These are phyloP conservation scores for Sterrhoptilus dennistouni DNA, from an alignment of 2,113 vertebrate species.

Conservation along the genomic window DNA sequence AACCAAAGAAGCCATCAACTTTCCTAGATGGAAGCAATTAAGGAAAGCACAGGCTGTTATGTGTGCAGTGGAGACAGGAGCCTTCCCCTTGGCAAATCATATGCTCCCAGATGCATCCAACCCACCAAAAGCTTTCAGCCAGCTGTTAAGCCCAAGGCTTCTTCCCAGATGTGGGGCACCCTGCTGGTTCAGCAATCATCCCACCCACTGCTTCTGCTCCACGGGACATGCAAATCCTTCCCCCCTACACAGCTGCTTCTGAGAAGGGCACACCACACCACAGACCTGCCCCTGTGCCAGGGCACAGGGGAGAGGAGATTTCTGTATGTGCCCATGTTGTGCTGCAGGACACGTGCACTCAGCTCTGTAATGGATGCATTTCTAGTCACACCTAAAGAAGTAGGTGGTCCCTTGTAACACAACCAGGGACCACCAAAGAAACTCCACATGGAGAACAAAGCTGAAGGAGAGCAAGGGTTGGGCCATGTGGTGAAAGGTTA, in stretches of 20 bases:
- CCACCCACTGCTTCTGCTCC: not conserved
- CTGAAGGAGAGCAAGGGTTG: not conserved
- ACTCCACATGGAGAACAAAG: not conserved
- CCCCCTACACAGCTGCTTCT: not conserved
- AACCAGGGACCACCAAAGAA: not conserved
- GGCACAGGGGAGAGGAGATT: not conserved
- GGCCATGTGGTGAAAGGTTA: not conserved
- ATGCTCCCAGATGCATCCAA: not conserved
- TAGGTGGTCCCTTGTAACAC: not conserved
- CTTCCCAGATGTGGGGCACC: not conserved
- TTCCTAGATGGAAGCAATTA: not conserved
- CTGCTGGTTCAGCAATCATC: not conserved
- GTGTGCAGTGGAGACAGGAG: not conserved
- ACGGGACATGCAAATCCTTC: not conserved
- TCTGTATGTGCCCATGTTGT: not conserved
- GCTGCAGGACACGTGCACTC: not conserved
- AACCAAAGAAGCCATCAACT: not conserved
- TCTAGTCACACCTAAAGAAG: not conserved
- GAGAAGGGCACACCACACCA: accelerated
- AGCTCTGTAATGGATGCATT: not conserved
- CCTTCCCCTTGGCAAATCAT: not conserved
- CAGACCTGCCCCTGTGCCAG: accelerated
- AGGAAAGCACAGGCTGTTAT: not conserved
- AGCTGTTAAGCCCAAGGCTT: not conserved
- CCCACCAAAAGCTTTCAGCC: not conserved